Evolutionary conservation across 2,888 invertebrate genomes (phyloP).

Genomic region (Parascotia fuliginaria): DNA sequence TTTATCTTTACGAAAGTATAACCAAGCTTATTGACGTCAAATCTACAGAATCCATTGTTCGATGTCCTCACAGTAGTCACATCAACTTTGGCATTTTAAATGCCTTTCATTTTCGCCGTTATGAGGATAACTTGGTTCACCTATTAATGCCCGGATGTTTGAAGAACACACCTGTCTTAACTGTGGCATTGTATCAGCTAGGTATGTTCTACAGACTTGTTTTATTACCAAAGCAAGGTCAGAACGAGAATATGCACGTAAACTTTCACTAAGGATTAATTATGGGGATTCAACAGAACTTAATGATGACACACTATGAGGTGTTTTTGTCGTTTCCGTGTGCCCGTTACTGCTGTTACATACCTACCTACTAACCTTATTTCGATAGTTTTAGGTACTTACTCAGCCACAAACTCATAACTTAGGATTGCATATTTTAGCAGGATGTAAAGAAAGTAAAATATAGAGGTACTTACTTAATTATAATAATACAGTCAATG

Average conservation of each 20-base stretch:
- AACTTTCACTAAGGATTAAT: conserved; percentile 54
- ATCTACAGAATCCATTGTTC: conserved; percentile 17
- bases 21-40: too few relatives aligned
- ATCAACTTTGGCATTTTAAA: conserved; percentile 39
- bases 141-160: conserved; percentile 52
- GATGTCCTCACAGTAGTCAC: conserved; percentile 18
- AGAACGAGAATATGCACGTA: conserved; percentile 42
- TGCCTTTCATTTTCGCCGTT: conserved; percentile 45
- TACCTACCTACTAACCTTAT: not conserved
- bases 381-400: not conserved
- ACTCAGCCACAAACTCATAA: too few relatives aligned
- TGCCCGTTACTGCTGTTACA: conserved; percentile 24
- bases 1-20: too few relatives aligned
- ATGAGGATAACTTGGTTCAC: conserved; percentile 42
- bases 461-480: too few relatives aligned
- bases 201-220: conserved; percentile 43
- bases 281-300: conserved; percentile 21
- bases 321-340: conserved; percentile 2
- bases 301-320: too few relatives aligned
- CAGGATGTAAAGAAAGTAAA: too few relatives aligned
- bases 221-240: conserved; percentile 54
- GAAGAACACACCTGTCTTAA: conserved; percentile 41
- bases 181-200: conserved; percentile 15
- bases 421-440: too few relatives aligned
- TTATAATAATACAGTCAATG: too few relatives aligned